A percentile compares a stretch with the other conserved stretches of the same genome.
These are phyloP conservation scores for Cotesia glomerata DNA, from an alignment of 1,140 invertebrate species.

Conservation along the genomic window DNA sequence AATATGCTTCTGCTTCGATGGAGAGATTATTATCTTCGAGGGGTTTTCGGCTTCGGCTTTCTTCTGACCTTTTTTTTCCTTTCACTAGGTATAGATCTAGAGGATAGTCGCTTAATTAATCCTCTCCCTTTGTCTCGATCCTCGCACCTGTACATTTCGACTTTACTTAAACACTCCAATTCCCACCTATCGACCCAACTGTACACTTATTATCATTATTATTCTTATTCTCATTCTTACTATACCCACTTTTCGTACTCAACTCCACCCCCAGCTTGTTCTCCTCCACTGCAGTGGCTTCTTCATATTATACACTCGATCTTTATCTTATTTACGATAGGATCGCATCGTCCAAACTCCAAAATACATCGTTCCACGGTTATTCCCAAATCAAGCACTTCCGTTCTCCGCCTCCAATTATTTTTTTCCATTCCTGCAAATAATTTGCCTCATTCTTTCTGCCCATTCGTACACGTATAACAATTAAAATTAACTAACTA, in stretches of 20 bases:
- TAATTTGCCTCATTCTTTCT: no score
- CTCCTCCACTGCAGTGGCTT: background rate
- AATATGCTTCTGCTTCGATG: no score
- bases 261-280: no score
- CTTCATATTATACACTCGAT: background rate
- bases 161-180: background rate
- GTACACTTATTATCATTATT: background rate
- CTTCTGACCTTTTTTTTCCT: background rate
- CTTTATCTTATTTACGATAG: conserved; percentile 5
- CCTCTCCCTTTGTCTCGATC: conserved; percentile 3
- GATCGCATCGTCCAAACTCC: background rate
- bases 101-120: conserved; percentile 8
- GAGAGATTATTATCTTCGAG: background rate
- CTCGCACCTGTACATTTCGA: conserved; percentile 19
- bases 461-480: no score
- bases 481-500: conserved; percentile 6
- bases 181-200: conserved; percentile 2
- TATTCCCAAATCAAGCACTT: conserved; percentile 15
- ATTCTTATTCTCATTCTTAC: no score
- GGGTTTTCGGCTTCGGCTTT: background rate
- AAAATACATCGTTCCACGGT: conserved; percentile 1
- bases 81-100: background rate
- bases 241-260: no score
- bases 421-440: conserved; percentile 3
- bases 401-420: background rate